phyloP scores from a whole-genome alignment of 2,797 vertebrate genomes.

The Gobio occitaniae region DNA sequence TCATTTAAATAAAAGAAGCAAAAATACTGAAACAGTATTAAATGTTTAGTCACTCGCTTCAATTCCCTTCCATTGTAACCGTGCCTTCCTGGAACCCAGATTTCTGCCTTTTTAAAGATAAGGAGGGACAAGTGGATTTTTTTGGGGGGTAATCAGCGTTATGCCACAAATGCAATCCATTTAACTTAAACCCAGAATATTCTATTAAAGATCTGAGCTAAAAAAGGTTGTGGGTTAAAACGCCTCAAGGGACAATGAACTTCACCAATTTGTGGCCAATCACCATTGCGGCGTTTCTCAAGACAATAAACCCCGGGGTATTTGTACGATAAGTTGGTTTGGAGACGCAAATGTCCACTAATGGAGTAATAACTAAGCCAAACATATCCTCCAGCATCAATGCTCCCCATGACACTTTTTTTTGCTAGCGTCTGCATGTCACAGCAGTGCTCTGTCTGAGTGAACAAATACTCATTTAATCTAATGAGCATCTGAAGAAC shows the following conservation, averaged over 20 bases:
- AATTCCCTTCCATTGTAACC: background rate
- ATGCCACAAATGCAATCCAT: background rate
- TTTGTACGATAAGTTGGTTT: background rate
- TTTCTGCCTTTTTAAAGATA: constrained; percentile 1
- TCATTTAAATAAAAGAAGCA: too few relatives aligned
- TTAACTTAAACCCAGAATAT: background rate
- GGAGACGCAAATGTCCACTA: constrained; percentile 23
- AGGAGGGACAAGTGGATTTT: background rate
- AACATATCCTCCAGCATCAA: constrained; percentile 25
- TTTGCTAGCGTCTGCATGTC: constrained; percentile 3
- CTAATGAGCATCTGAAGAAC: constrained; percentile 37
- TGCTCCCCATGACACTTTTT: background rate
- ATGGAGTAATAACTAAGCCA: constrained; percentile 12
- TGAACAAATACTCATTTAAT: constrained; percentile 44
- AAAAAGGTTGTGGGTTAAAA: background rate
- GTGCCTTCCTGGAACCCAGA: background rate
- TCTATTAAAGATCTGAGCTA: background rate
- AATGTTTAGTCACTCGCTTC: too few relatives aligned
- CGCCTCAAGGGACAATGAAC: background rate
- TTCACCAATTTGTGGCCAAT: constrained; percentile 15
- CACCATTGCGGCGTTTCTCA: background rate
- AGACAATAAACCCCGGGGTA: background rate
- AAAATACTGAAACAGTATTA: too few relatives aligned
- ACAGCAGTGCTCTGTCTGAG: constrained; percentile 31
- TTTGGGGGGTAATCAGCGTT: too few relatives aligned